These are phyloP conservation scores for Herpetotheres cachinnans DNA, from an alignment of 2,113 vertebrate genomes.

Conservation along the genomic window DNA sequence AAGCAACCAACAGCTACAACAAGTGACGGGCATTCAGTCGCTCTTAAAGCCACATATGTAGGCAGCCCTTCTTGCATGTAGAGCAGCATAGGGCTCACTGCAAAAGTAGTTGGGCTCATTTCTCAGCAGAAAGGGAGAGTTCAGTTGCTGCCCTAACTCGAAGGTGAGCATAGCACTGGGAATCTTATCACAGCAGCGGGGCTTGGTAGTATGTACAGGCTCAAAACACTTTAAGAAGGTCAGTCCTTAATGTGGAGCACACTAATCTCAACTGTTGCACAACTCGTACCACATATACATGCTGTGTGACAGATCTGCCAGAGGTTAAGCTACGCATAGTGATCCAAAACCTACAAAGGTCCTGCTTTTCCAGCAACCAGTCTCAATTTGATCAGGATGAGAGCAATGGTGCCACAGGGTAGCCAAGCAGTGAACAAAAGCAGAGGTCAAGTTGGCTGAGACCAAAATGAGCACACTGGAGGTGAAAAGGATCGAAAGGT, in stretches of 20 bases:
- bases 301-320: not conserved
- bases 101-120: not conserved
- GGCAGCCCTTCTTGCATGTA: not conserved
- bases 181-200: not conserved
- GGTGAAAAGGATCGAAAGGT: not conserved
- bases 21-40: not conserved
- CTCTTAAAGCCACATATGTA: not conserved
- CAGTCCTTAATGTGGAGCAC: not conserved
- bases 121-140: not conserved
- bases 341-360: not conserved
- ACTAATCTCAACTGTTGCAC: not conserved
- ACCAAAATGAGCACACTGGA: not conserved
- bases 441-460: not conserved
- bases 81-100: rapidly evolving
- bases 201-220: not conserved
- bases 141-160: not conserved
- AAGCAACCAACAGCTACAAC: not conserved
- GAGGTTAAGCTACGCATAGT: not conserved
- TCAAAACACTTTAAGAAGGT: not conserved
- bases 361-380: not conserved
- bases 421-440: not conserved
- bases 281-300: not conserved
- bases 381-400: not conserved
- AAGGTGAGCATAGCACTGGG: not conserved
- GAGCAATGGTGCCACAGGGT: not conserved